A percentile compares a stretch with the other conserved stretches of the same genome.
These are phyloP conservation scores for Gavialis gangeticus DNA, from an alignment of 2,113 vertebrate genomes.

Conservation along the genomic window DNA sequence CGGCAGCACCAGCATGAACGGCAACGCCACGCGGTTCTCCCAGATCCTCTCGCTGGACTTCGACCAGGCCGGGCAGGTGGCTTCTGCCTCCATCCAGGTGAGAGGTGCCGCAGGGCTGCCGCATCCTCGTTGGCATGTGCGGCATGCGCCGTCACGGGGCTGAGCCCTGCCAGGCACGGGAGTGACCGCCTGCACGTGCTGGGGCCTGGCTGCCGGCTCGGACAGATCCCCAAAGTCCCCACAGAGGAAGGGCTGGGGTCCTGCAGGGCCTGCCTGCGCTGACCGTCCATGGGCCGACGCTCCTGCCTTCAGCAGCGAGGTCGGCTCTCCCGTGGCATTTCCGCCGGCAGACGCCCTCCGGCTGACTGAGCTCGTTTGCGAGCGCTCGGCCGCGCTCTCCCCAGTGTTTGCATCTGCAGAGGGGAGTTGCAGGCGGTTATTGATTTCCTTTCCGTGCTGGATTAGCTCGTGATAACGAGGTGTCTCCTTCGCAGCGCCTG, in stretches of 20 bases:
- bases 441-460: not conserved
- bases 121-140: not conserved
- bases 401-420: not conserved
- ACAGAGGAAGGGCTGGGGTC: no score
- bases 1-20: constrained; percentile 90
- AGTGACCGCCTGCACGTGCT: no score
- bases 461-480: not conserved
- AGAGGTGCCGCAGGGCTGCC: not conserved
- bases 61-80: constrained; percentile 96
- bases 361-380: accelerated
- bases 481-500: accelerated
- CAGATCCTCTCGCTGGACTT: constrained; percentile 97
- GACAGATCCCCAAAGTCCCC: no score
- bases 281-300: no score
- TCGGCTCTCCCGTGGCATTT: accelerated
- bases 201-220: not conserved
- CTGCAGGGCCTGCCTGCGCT: no score
- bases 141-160: not conserved
- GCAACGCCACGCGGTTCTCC: constrained; percentile 94
- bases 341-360: accelerated
- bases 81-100: constrained; percentile 96
- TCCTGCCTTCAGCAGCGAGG: no score
- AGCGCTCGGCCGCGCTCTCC: not conserved
- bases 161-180: not conserved
- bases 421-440: no score